Percentiles rank a stretch among this genome's conserved stretches.
phyloP scores from a whole-genome alignment of 2,888 invertebrate species.

The Nomada hirtipes region DNA sequence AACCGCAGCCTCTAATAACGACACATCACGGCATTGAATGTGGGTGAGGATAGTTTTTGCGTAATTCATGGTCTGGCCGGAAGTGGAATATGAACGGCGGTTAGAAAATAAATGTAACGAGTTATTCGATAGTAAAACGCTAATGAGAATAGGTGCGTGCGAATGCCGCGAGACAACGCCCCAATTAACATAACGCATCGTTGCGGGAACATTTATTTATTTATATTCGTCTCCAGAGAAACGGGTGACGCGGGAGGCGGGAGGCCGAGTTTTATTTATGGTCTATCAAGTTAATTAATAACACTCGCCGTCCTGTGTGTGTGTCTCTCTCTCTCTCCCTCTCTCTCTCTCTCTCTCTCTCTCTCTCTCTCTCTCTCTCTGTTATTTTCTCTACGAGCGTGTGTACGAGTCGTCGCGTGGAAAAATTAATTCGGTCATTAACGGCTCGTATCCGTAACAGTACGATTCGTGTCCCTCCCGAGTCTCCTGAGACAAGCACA shows the following conservation, averaged over 20 bases:
- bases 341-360: neutral
- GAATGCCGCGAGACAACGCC: slow-evolving; percentile 83
- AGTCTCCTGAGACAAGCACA: slow-evolving; percentile 62
- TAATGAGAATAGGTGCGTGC: slow-evolving; percentile 83
- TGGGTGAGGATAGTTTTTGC: slow-evolving; percentile 66
- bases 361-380: neutral
- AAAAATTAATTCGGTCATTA: slow-evolving; percentile 79
- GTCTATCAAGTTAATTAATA: slow-evolving; percentile 83
- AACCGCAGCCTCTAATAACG: slow-evolving; percentile 69
- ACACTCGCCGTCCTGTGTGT: slow-evolving; percentile 65
- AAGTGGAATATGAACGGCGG: slow-evolving; percentile 40
- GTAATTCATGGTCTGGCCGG: slow-evolving; percentile 54
- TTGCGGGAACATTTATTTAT: slow-evolving; percentile 82
- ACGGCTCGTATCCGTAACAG: slow-evolving; percentile 71
- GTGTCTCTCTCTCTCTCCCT: neutral
- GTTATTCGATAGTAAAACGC: slow-evolving; percentile 77
- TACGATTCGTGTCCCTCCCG: slow-evolving; percentile 63
- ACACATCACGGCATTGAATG: slow-evolving; percentile 74
- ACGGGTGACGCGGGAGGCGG: slow-evolving; percentile 45
- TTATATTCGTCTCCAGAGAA: slow-evolving; percentile 81
- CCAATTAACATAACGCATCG: slow-evolving; percentile 84
- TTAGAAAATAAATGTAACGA: slow-evolving; percentile 79
- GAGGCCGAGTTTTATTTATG: slow-evolving; percentile 80
- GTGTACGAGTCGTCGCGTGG: slow-evolving; percentile 68
- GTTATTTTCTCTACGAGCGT: neutral